A percentile compares a stretch with the other conserved stretches of the same genome.
These are phyloP conservation scores for Hypotaenidia okinawae DNA, from an alignment of 2,797 vertebrate genomes.

Conservation along the genomic window DNA sequence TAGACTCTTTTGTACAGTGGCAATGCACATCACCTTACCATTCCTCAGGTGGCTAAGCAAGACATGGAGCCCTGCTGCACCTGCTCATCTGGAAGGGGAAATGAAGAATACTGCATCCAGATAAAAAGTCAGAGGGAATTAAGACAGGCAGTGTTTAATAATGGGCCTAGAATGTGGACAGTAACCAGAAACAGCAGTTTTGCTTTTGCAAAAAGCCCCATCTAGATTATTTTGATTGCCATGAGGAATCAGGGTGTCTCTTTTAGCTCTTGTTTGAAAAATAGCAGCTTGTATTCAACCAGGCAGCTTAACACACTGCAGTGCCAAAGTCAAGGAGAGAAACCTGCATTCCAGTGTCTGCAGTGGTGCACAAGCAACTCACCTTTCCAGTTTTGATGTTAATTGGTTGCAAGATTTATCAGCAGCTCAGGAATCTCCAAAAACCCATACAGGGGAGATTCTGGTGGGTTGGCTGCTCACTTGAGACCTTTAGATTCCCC, in stretches of 20 bases:
- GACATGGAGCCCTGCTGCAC: background rate
- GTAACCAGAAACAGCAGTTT: background rate
- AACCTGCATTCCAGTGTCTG: background rate
- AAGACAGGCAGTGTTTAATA: background rate
- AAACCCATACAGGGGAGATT: accelerated
- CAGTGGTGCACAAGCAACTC: background rate
- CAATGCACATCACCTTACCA: background rate
- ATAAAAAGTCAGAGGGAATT: background rate
- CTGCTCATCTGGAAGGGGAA: background rate
- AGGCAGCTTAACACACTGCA: background rate
- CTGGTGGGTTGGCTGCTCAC: background rate
- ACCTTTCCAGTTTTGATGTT: background rate
- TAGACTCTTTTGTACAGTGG: background rate
- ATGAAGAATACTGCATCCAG: background rate
- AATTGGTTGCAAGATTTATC: background rate
- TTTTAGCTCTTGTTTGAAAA: background rate
- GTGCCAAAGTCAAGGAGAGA: background rate
- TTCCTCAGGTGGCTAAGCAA: background rate
- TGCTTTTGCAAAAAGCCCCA: background rate
- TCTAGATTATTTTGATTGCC: background rate
- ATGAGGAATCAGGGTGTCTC: background rate
- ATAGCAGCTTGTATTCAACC: background rate
- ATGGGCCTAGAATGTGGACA: background rate
- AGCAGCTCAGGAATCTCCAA: background rate
- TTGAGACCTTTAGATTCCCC: background rate